Evolutionary conservation across 2,113 vertebrate genomes (phyloP).

Genomic region (Boleophthalmus pectinirostris): DNA sequence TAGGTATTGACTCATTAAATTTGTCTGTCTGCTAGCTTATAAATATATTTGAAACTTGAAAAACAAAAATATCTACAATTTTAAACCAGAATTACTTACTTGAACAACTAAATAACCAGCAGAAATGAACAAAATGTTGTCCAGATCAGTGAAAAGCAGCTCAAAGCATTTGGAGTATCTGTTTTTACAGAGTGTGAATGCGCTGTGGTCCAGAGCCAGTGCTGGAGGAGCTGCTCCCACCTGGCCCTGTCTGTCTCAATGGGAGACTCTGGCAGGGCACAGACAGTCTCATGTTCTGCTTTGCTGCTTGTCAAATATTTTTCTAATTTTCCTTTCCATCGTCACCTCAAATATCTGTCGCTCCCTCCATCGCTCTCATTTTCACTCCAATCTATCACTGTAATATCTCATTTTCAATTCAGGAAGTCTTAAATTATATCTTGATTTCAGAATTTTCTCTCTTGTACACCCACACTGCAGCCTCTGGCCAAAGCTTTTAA

Average conservation of each 20-base stretch:
- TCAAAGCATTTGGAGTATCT: too few relatives aligned
- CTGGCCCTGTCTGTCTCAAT: conserved; percentile 64
- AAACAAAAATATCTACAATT: too few relatives aligned
- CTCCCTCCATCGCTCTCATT: not conserved
- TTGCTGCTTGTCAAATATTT: conserved; percentile 12
- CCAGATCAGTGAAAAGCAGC: too few relatives aligned
- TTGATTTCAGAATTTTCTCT: not conserved
- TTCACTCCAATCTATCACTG: not conserved
- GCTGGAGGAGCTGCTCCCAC: conserved; percentile 49
- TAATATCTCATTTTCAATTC: conserved; percentile 3
- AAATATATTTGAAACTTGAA: too few relatives aligned
- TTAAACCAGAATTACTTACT: too few relatives aligned
- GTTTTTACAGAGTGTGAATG: conserved; percentile 6
- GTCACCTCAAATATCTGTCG: conserved; percentile 1
- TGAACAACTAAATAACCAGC: not conserved
- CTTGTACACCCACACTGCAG: not conserved
- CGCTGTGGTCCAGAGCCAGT: conserved; percentile 30
- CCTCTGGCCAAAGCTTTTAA: not conserved
- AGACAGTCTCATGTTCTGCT: conserved; percentile 60
- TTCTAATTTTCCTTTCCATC: conserved; percentile 2
- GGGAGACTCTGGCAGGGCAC: conserved; percentile 38
- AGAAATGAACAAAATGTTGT: not conserved
- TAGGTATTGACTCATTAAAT: too few relatives aligned
- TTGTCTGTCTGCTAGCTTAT: too few relatives aligned
- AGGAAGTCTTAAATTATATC: conserved; percentile 3